phyloP scores from a whole-genome alignment of 2,797 vertebrate species.

The Anabacerthia variegaticeps region DNA sequence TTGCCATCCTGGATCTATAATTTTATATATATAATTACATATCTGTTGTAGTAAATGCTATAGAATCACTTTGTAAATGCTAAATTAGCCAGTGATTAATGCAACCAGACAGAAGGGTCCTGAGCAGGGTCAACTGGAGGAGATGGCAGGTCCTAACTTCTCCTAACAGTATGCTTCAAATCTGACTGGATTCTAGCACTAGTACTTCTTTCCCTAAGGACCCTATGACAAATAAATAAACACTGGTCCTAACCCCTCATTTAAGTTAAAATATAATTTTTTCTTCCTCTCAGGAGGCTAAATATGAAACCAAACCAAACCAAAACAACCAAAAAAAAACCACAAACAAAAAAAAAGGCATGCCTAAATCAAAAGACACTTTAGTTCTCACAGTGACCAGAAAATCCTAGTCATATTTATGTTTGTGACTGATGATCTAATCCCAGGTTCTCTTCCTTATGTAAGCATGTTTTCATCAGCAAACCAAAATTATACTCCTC shows the following conservation, averaged over 20 bases:
- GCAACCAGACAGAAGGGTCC: neutral
- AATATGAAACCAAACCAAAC: neutral
- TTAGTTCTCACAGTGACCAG: neutral
- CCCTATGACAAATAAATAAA: neutral
- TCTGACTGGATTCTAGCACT: neutral
- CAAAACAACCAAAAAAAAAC: neutral
- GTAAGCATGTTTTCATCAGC: neutral
- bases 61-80: neutral
- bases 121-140: neutral
- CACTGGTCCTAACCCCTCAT: accelerated
- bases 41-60: neutral
- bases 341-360: neutral
- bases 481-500: neutral
- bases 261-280: neutral
- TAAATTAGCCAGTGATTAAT: neutral
- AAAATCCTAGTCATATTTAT: neutral
- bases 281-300: neutral
- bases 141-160: neutral
- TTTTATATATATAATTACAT: too few species aligned
- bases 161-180: neutral
- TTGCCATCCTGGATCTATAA: neutral
- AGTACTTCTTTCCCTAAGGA: neutral
- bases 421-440: neutral
- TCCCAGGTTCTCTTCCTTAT: neutral
- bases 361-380: neutral